phyloP scores from a whole-genome alignment of 1,140 invertebrate species.

The Dolichoris vasculosae region DNA sequence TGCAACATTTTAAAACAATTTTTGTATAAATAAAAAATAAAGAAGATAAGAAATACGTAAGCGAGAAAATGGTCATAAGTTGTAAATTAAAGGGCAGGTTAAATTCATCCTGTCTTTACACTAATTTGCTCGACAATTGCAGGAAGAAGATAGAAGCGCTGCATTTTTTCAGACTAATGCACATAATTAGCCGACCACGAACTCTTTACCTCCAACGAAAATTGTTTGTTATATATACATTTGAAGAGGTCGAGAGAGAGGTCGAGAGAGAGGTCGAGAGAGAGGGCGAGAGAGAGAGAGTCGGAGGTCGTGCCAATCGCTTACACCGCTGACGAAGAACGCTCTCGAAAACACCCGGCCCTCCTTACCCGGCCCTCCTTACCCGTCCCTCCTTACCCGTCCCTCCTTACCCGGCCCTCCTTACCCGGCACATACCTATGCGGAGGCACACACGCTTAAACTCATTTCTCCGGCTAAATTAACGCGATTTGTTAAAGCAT shows the following conservation, averaged over 20 bases:
- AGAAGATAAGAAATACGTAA: too few relatives aligned
- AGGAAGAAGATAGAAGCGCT: background rate
- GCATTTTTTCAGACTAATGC: background rate
- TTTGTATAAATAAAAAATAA: too few relatives aligned
- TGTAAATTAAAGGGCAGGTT: too few relatives aligned
- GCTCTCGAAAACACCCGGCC: background rate
- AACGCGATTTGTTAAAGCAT: conserved; percentile 50
- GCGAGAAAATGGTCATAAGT: too few relatives aligned
- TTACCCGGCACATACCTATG: background rate
- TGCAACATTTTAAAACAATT: too few relatives aligned
- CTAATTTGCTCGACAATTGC: background rate
- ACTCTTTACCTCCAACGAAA: background rate
- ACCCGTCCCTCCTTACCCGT: background rate
- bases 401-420: background rate
- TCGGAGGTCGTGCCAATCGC: background rate
- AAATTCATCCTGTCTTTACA: background rate
- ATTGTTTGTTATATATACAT: background rate
- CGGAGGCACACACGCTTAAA: conserved; percentile 19
- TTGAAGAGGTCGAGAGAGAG: too few relatives aligned
- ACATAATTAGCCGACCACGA: background rate
- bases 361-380: too few relatives aligned
- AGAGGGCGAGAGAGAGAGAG: too few relatives aligned
- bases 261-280: background rate
- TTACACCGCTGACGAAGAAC: background rate
- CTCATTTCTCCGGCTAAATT: conserved; percentile 44